A percentile compares a stretch with the other conserved stretches of the same genome.
These are phyloP conservation scores for Calameuta pallipes DNA, from an alignment of 2,888 invertebrate genomes.

Conservation along the genomic window DNA sequence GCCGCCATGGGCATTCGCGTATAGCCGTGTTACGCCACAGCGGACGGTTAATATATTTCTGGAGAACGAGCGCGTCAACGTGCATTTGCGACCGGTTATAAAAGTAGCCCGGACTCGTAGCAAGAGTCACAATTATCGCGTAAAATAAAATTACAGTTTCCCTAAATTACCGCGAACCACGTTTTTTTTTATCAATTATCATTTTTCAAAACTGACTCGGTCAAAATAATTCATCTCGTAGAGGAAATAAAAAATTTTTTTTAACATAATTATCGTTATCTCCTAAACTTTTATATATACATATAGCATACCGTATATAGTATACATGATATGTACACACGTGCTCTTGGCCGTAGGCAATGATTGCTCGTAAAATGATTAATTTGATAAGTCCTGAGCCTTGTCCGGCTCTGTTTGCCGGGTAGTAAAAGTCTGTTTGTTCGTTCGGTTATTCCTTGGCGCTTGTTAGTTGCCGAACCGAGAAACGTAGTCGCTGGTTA, in stretches of 20 bases:
- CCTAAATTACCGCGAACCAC: not conserved
- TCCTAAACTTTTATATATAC: not conserved
- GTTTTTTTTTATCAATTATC: not conserved
- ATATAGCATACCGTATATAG: not conserved
- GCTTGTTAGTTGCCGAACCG: conserved; percentile 26
- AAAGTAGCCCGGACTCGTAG: not conserved
- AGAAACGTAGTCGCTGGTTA: conserved; percentile 17
- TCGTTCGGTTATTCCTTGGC: conserved; percentile 26
- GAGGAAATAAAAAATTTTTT: not conserved
- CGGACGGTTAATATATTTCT: not conserved
- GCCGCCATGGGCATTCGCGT: not conserved
- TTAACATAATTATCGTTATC: not conserved
- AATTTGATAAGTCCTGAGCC: conserved; percentile 44
- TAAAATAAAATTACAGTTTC: not conserved
- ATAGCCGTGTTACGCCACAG: not conserved
- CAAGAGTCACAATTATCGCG: not conserved
- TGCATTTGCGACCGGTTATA: not conserved
- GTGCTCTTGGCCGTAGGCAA: not conserved
- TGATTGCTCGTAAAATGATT: conserved; percentile 49
- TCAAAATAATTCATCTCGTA: not conserved
- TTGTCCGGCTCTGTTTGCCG: conserved; percentile 34
- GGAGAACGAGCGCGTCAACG: not conserved
- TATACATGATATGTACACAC: not conserved
- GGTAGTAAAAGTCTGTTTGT: conserved; percentile 48
- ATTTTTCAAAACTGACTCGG: not conserved